Percentiles rank a stretch among this genome's conserved stretches.
Evolutionary conservation across 1,140 invertebrate species (phyloP).

Genomic region (Drosophila littoralis): DNA sequence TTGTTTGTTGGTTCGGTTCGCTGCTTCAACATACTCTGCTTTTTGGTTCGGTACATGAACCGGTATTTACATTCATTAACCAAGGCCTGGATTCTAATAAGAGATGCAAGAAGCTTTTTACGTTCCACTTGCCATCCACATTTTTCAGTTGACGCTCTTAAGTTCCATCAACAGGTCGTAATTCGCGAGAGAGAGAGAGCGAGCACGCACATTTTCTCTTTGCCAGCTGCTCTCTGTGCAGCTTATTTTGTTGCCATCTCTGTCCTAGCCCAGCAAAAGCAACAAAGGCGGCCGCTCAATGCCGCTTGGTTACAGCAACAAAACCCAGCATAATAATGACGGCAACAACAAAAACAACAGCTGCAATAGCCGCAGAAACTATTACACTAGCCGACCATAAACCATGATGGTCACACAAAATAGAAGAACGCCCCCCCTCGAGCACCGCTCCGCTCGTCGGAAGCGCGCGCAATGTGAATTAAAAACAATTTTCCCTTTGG

Average conservation of each 20-base stretch:
- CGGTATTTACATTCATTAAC: no score
- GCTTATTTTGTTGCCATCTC: slow-evolving; percentile 23
- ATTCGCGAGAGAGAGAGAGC: not conserved
- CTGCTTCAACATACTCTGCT: no score
- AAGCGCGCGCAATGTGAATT: slow-evolving; percentile 54
- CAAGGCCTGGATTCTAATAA: no score
- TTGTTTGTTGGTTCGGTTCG: no score
- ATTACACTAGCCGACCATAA: slow-evolving; percentile 75
- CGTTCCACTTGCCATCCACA: slow-evolving; percentile 41
- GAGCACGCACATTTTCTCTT: slow-evolving; percentile 12
- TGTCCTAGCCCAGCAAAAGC: slow-evolving; percentile 51
- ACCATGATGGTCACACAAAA: slow-evolving; percentile 71
- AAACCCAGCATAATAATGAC: slow-evolving; percentile 49
- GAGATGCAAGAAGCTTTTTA: no score
- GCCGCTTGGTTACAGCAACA: slow-evolving; percentile 55
- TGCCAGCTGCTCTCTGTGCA: not conserved
- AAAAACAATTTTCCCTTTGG: slow-evolving; percentile 58
- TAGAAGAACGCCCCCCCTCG: slow-evolving; percentile 17
- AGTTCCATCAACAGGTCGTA: slow-evolving; percentile 5
- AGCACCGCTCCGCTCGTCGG: not conserved
- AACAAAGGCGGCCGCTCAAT: slow-evolving; percentile 31
- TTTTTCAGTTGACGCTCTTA: slow-evolving; percentile 26
- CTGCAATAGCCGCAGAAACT: slow-evolving; percentile 66
- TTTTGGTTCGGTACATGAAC: no score
- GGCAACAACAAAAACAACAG: slow-evolving; percentile 51